These are phyloP conservation scores for Strigamia maritima DNA, from an alignment of 2,888 invertebrate genomes.

Conservation along the genomic window DNA sequence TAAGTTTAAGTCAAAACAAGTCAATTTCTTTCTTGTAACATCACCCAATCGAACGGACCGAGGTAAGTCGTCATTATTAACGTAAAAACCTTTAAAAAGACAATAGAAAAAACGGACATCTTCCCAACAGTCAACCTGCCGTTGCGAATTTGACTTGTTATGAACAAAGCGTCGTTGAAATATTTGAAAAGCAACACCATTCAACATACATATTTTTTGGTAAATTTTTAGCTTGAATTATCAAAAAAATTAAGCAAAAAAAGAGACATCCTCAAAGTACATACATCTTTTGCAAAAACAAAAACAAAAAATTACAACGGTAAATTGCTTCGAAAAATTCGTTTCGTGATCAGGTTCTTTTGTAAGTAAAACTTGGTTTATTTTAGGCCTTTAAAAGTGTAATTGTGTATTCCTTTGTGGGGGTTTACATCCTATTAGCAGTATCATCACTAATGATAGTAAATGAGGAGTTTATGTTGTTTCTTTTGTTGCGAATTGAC, in stretches of 20 bases:
- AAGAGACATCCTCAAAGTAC: background rate
- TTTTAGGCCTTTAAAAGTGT: background rate
- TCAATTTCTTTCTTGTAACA: slow-evolving; percentile 39
- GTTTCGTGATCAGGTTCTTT: slow-evolving; percentile 6
- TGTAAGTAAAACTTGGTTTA: background rate
- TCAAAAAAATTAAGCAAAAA: background rate
- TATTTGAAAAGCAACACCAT: background rate
- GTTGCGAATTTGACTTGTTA: slow-evolving; percentile 28
- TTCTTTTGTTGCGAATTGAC: background rate
- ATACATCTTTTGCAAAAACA: background rate
- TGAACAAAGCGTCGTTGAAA: slow-evolving; percentile 37
- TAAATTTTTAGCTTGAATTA: slow-evolving; percentile 9
- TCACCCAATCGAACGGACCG: slow-evolving; percentile 44
- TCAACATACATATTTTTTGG: background rate
- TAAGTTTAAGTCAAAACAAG: slow-evolving; percentile 34
- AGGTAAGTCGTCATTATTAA: slow-evolving; percentile 39
- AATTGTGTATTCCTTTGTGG: background rate
- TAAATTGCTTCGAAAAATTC: slow-evolving; percentile 22
- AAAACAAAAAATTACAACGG: background rate
- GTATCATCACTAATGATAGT: background rate
- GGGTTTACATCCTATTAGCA: no score
- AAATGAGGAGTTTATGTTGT: background rate
- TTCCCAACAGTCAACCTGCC: slow-evolving; percentile 27
- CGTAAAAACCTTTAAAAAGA: background rate
- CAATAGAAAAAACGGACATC: slow-evolving; percentile 31